Percentiles rank a stretch among this genome's conserved stretches.
These are phyloP conservation scores for Microctonus aethiopoides DNA, from an alignment of 2,888 invertebrate genomes.

Conservation along the genomic window DNA sequence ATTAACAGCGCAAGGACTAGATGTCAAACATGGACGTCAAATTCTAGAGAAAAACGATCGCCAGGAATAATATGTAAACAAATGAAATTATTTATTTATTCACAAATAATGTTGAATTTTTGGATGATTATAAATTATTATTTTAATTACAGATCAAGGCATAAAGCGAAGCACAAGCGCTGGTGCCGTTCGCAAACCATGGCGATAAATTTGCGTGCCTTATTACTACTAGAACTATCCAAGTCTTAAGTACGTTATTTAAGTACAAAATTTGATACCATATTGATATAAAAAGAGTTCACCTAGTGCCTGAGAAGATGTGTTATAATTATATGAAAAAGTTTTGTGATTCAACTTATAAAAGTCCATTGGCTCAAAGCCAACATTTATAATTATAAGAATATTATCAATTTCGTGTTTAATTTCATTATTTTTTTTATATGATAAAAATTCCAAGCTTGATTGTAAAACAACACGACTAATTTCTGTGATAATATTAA, in stretches of 20 bases:
- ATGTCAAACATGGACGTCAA: slow-evolving; percentile 65
- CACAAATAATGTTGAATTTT: slow-evolving; percentile 1
- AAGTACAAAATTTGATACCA: slow-evolving; percentile 42
- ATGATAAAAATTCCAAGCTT: neutral
- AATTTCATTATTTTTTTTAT: neutral
- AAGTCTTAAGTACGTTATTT: slow-evolving; percentile 31
- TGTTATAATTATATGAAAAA: neutral
- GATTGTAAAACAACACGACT: neutral
- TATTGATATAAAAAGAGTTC: slow-evolving; percentile 18
- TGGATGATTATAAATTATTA: neutral
- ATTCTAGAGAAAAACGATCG: slow-evolving; percentile 58
- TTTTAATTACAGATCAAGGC: slow-evolving; percentile 53
- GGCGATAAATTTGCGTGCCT: slow-evolving; percentile 58
- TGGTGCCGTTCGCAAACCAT: slow-evolving; percentile 63
- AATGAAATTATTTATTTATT: slow-evolving; percentile 37
- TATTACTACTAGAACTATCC: slow-evolving; percentile 32
- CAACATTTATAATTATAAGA: neutral
- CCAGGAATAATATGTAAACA: slow-evolving; percentile 57
- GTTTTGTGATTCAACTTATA: neutral
- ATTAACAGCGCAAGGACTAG: slow-evolving; percentile 54
- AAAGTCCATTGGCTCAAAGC: neutral
- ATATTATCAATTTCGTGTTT: neutral
- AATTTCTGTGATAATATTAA: neutral
- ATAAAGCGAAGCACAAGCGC: slow-evolving; percentile 65
- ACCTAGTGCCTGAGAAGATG: slow-evolving; percentile 40